These are phyloP conservation scores for Myotis pilosus DNA, from an alignment of 2,797 vertebrate species.

Conservation along the genomic window DNA sequence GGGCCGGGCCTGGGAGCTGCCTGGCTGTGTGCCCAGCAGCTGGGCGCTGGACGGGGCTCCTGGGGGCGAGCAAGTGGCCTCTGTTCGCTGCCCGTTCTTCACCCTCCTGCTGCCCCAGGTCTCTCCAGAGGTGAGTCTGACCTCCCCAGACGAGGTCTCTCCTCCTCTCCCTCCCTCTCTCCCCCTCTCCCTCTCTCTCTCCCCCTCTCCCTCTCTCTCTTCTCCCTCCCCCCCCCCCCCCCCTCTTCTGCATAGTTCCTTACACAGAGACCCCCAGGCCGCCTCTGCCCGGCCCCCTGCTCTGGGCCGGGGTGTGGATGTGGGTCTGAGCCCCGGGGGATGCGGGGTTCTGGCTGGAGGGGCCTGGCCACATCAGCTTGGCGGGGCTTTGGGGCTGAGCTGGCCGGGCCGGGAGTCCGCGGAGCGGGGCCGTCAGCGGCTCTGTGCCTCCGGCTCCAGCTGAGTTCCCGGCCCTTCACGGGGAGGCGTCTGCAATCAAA, in stretches of 20 bases:
- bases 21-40: not conserved
- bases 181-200: no score
- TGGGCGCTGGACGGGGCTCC: accelerated
- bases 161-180: no score
- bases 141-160: accelerated
- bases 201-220: accelerated
- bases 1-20: accelerated
- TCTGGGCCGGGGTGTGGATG: not conserved
- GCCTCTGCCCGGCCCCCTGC: accelerated
- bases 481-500: accelerated
- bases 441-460: accelerated
- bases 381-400: no score
- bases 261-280: accelerated
- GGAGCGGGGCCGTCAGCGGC: accelerated
- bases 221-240: accelerated
- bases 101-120: accelerated
- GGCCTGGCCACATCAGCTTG: no score
- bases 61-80: accelerated
- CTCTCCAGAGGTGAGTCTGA: not conserved
- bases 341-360: no score
- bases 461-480: accelerated
- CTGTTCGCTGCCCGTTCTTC: accelerated
- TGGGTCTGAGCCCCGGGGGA: not conserved
- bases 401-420: not conserved
- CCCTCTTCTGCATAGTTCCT: no score